Base-by-base conservation (phyloP, 1,140 invertebrate genomes). In the Drosophila yakuba region DNA sequence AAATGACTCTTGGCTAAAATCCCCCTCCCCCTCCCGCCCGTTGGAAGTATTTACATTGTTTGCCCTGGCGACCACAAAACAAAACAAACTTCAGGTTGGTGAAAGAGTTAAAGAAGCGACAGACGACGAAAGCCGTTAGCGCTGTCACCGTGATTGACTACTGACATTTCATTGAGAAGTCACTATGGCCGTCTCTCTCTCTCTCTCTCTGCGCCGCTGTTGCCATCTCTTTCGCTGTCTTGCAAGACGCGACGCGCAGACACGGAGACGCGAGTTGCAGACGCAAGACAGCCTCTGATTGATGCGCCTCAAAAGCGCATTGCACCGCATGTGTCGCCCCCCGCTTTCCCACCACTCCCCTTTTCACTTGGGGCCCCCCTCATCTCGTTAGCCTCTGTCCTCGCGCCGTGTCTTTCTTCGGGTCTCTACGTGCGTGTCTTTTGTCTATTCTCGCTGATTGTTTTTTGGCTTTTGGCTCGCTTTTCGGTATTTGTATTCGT, bases 81-180 rank as follows among this genome's bases (percentile, higher is more conserved):
- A 28, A 58, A 63, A 45, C 56, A 36, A 43, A 44, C 55, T 60
- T 60, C 14, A 20, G n/a, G 25, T 14, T 23, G 36, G 11, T 25
- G 36, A 66, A 48, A 23, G 32, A 55, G 51, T 23, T 7, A 6
- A 17, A 23, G 38, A 6, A 56, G 28, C 28, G 39, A 45, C n/a
- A 41, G 35, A 55, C 25, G 60, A 72, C 68, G 68, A 72, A 71
- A 72, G 68, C 68, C 66, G 68, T 72, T 72, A 71, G 68, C 68
- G 68, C 68, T 72, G 68, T 72, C 68, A 72, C 66, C 39, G 68
- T 72, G 68, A 72, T 72, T 72, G 68, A 72, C 68, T 72, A 68
- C 68, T 72, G 68, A 72, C 68, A 72, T 36, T 71, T 71, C 68
- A 72, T 72, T 72, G 68, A 72, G 68, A 43, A 71, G 68, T 68